Evolutionary conservation across 2,888 invertebrate species (phyloP).

Genomic region (Tachina grossa): DNA sequence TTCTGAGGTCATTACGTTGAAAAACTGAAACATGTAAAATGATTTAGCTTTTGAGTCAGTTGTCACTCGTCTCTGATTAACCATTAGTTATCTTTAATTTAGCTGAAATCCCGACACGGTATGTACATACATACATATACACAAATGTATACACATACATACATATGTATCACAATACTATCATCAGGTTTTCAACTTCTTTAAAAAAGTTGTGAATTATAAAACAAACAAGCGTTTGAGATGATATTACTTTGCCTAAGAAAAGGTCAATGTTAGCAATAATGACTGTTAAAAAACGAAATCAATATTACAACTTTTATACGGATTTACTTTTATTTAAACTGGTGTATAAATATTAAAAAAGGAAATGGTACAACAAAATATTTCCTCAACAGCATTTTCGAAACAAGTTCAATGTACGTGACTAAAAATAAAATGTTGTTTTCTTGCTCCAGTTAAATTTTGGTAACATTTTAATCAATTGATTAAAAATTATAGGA

Average conservation of each 20-base stretch:
- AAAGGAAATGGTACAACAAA: conserved; percentile 24
- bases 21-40: no score
- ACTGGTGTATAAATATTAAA: conserved; percentile 30
- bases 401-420: conserved; percentile 66
- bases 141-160: background rate
- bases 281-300: conserved; percentile 8
- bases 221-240: conserved; percentile 23
- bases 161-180: background rate
- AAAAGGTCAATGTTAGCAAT: conserved; percentile 67
- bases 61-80: no score
- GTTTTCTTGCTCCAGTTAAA: background rate
- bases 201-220: conserved; percentile 49
- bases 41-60: no score
- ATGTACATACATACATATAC: no score
- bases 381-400: conserved; percentile 51
- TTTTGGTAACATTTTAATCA: background rate
- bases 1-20: no score
- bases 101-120: no score
- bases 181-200: conserved; percentile 2
- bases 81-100: no score
- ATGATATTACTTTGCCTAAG: conserved; percentile 43
- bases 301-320: background rate
- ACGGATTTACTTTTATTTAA: conserved; percentile 34
- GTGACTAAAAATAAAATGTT: conserved; percentile 33
- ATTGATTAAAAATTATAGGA: background rate